Percentiles rank a stretch among this genome's conserved stretches.
These are phyloP conservation scores for Molossus alvarezi DNA, from an alignment of 2,797 vertebrate genomes.

Conservation along the genomic window DNA sequence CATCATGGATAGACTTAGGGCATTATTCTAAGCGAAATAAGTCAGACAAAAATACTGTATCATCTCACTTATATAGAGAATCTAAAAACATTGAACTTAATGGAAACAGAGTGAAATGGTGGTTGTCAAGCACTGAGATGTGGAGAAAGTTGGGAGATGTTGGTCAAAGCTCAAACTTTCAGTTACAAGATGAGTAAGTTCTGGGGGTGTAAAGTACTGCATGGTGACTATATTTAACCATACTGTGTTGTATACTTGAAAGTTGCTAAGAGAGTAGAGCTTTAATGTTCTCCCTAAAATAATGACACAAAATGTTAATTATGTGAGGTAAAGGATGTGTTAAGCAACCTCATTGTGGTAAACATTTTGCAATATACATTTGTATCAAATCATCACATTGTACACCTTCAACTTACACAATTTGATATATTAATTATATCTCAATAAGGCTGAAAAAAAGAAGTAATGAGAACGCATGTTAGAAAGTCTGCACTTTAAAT, in stretches of 20 bases:
- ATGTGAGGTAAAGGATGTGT: not conserved
- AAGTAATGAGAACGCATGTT: not conserved
- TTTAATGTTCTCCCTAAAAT: not conserved
- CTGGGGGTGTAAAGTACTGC: not conserved
- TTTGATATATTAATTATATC: not conserved
- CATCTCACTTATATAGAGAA: not conserved
- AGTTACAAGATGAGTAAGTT: not conserved
- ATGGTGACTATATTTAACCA: not conserved
- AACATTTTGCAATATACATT: not conserved
- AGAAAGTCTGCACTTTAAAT: constrained; percentile 21
- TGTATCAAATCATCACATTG: not conserved
- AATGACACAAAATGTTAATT: not conserved
- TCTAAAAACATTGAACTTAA: not conserved
- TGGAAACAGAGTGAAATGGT: not conserved
- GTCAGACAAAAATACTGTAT: not conserved
- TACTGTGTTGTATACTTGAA: not conserved
- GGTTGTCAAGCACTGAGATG: not conserved
- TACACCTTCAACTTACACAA: not conserved
- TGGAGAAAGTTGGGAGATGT: not conserved
- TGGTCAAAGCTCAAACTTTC: not conserved
- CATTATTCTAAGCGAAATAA: not conserved
- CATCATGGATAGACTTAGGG: not conserved
- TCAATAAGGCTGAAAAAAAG: constrained; percentile 16
- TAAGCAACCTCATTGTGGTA: not conserved
- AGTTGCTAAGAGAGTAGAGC: not conserved